Evolutionary conservation across 2,888 invertebrate species (phyloP).

Genomic region (Abscondita cerata): DNA sequence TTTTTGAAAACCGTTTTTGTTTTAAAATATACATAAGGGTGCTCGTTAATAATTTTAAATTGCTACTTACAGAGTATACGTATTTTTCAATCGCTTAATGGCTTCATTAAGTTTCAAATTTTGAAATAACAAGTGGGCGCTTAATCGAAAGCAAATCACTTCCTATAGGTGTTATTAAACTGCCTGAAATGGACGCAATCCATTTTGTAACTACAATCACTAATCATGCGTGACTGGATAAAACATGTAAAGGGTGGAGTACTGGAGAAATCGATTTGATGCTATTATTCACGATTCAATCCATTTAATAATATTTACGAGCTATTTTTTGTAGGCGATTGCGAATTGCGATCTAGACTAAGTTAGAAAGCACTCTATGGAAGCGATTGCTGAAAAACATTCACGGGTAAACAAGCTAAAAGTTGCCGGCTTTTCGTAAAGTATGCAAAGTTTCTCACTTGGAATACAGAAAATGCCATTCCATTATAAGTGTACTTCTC

Average conservation of each 20-base stretch:
- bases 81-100: too few relatives aligned
- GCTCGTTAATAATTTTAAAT: conserved; percentile 2
- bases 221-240: conserved; percentile 49
- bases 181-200: conserved; percentile 50
- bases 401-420: conserved; percentile 17
- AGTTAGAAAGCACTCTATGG: conserved; percentile 10
- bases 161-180: conserved; percentile 49
- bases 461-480: conserved; percentile 12
- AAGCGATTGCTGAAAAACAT: conserved; percentile 15
- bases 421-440: conserved; percentile 20
- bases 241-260: conserved; percentile 53
- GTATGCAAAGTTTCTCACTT: conserved; percentile 27
- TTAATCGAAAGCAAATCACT: too few relatives aligned
- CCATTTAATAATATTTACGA: conserved; percentile 39
- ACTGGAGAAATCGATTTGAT: conserved; percentile 44
- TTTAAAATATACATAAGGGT: conserved; percentile 6
- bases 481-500: conserved; percentile 22
- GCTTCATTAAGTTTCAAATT: conserved; percentile 1
- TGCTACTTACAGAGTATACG: too few relatives aligned
- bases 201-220: conserved; percentile 48
- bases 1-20: conserved; percentile 30
- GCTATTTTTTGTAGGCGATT: conserved; percentile 19
- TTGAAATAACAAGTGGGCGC: conserved; percentile 16
- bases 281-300: conserved; percentile 46
- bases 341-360: conserved; percentile 14